phyloP scores from a whole-genome alignment of 1,140 invertebrate genomes.

The Drosophila tsacasi region DNA sequence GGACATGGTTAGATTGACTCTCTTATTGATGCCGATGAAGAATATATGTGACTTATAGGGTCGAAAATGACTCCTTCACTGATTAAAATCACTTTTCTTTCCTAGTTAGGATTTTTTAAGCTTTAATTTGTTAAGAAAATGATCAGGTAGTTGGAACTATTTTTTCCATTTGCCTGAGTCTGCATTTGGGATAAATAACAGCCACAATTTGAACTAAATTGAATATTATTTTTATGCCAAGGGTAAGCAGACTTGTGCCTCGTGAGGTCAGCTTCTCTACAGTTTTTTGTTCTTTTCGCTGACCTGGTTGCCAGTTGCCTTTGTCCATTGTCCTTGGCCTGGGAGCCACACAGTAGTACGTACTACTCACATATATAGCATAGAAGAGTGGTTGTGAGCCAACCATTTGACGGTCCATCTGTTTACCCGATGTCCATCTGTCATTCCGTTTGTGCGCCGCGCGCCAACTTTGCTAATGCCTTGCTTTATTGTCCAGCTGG shows the following conservation, averaged over 20 bases:
- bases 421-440: constrained; percentile 25
- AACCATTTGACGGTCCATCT: constrained; percentile 34
- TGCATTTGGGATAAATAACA: too few species aligned
- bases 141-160: too few species aligned
- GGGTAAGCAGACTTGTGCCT: background rate
- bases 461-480: constrained; percentile 21
- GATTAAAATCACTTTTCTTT: too few species aligned
- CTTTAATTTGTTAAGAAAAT: too few species aligned
- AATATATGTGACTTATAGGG: too few species aligned
- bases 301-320: constrained; percentile 13
- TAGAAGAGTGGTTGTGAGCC: background rate
- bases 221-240: background rate
- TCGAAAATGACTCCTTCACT: too few species aligned
- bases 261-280: too few species aligned
- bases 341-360: background rate
- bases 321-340: constrained; percentile 22
- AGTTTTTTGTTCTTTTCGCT: background rate
- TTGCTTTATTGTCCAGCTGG: constrained; percentile 4
- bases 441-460: constrained; percentile 23
- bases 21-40: too few species aligned
- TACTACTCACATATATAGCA: background rate
- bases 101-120: too few species aligned
- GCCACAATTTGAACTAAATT: too few species aligned
- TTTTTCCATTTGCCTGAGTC: too few species aligned
- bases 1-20: too few species aligned